Base-by-base conservation (phyloP, 1,140 invertebrate species). In the Aporrectodea caliginosa region DNA sequence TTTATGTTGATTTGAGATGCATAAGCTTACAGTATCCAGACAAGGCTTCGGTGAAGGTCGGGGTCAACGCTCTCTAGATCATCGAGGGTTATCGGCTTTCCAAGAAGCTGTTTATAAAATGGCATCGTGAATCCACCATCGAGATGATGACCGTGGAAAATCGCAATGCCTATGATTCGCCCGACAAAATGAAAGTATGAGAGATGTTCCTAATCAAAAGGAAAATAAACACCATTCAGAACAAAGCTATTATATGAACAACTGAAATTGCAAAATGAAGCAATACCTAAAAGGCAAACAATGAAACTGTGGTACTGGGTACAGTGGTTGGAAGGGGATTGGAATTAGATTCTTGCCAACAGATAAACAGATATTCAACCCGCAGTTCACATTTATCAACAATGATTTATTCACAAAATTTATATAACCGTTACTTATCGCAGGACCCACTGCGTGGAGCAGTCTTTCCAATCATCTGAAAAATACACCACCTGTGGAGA, bases 111-210 rank as follows among this genome's bases (percentile, higher is more conserved):
- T 88, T 98, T 98, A 88, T 98, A 98, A 88, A 98, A 98, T 0
- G 96, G 96, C 82, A 95, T 93, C 0, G 97, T 98, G 85, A 99
- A 99, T 0, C 95, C 95, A 33, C 96, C 97, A 86, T 98, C 96
- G 34, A 98, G 91, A 86, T 97, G 96, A 86, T 98, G 96, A 0
- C 97, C 95, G 87, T 99, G 97, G 89, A 98, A 99, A 79, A 98
- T 92, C 14, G 96, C 96, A 82, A 98, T 93, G 68, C 97, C 96
- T 81, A 98, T 92, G 31, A 98, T 93, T 34, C 97, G 92, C 0
- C 97, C 97, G 75, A 96, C 96, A 90, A 98, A 99, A 89, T 98
- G 96, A 86, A 98, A 98, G 87, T 99, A 99, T 0, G 95, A 97
- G 72, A 98, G 89, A 88, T 98, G 97, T 91, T 98, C 96, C 81